Evolutionary conservation across 2,113 vertebrate genomes (phyloP).

Genomic region (Panurus biarmicus): DNA sequence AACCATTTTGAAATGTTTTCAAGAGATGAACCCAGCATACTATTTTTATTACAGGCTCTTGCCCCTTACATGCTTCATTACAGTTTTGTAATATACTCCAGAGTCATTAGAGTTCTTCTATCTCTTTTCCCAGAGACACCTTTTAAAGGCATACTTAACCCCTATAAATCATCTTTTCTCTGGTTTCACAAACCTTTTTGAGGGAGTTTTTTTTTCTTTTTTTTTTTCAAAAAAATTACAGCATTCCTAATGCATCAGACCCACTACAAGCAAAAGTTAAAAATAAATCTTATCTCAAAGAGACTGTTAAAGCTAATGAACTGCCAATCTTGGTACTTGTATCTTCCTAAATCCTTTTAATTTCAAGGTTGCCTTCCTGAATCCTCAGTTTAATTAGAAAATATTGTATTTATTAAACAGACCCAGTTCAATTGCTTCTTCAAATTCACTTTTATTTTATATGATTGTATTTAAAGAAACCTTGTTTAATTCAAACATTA

Average conservation of each 20-base stretch:
- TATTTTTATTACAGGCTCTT: background rate
- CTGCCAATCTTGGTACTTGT: background rate
- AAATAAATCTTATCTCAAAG: background rate
- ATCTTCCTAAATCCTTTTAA: background rate
- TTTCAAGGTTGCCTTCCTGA: background rate
- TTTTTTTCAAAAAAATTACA: background rate
- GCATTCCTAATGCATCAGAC: background rate
- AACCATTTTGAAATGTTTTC: background rate
- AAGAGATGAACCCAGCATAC: background rate
- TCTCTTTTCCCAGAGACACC: background rate
- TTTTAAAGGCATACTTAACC: background rate
- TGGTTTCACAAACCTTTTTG: background rate
- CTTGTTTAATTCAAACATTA: background rate
- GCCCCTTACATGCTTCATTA: background rate
- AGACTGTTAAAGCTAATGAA: background rate
- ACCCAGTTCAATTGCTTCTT: background rate
- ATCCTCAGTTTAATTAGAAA: background rate
- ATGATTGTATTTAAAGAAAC: background rate
- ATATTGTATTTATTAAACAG: background rate
- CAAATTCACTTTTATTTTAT: background rate
- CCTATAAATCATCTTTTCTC: background rate
- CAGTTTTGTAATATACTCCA: background rate
- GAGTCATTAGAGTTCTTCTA: background rate
- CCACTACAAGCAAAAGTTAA: background rate
- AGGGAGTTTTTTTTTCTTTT: background rate